Evolutionary conservation across 2,113 vertebrate species (phyloP), one percentile per base, ranked within the genome.

Genomic region (Colaptes auratus): DNA sequence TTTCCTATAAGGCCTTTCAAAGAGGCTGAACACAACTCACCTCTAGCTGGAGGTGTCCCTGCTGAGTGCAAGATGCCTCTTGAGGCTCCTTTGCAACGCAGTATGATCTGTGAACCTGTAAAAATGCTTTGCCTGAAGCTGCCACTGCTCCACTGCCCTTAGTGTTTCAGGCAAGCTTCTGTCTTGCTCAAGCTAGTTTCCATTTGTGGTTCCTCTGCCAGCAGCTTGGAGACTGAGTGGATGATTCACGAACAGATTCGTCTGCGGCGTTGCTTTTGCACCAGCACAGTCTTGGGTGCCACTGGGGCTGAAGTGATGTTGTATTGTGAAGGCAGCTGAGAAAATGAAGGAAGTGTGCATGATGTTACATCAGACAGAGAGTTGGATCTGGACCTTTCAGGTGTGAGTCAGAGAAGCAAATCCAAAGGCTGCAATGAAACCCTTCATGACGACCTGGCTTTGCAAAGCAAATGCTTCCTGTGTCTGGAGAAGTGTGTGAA

Each of bases 11-110:
- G 48, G 20, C 48, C 48, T 50, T 50, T 20, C 10, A 50, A 50
- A 50, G 20, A 55, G 72, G 61, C n/a, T 53, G n/a, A 64, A 27
- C 11, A 35, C 0, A 0, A 24, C 28, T 70, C 6, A 1, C 42
- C 48, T 48, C 48, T 8, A 48, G 48, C 46, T 48, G 46, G 46
- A 48, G 46, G 46, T 9, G 46, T 48, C 18, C 46, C 46, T 48
- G 46, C 46, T 48, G 46, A 48, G 46, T 48, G 46, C 46, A 48
- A 48, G 46, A 48, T 48, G 46, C 46, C 46, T 19, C 18, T 48
- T 17, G 46, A 48, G 17, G 46, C 17, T 48, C 46, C 46, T 18
- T 48, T 48, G 9, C 46, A 48, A 20, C 46, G 19, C 46, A 48
- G 9, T 48, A 21, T 20, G 10, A 50, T 23, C 48, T 50, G 48